Evolutionary conservation across 2,888 invertebrate genomes (phyloP), one percentile per base, ranked within the genome.

Genomic region (Abrostola triplasia): DNA sequence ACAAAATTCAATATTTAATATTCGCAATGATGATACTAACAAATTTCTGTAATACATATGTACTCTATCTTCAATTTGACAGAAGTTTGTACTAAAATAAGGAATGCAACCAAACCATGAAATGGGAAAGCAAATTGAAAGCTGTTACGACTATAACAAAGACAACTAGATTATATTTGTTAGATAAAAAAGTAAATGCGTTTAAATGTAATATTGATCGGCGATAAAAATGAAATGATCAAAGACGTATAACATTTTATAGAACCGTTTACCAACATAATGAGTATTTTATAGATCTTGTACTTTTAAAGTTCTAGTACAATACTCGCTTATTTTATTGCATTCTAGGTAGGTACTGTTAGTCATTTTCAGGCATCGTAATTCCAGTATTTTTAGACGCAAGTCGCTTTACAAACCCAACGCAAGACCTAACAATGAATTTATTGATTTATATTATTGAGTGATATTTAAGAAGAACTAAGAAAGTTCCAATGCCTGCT

Each of bases 71-170:
- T 74, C 69, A 77, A 81, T 76, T 64, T 24, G 24, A 24, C 24
- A 24, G 24, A 24, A n/a, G n/a, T n/a, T n/a, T n/a, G n/a, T n/a
- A n/a, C n/a, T n/a, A n/a, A n/a, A n/a, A n/a, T n/a, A n/a, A n/a
- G n/a, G n/a, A n/a, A n/a, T 69, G 70, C 75, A 68, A 73, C 76
- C 75, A 69, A 67, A 69, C 53, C 57, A 69, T 75, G 66, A 77
- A 84, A 84, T 83, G 82, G 79, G 76, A 83, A 84, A 84, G 80
- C 75, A 82, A 84, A 83, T 84, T 84, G 84, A 86, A 88, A 86
- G 84, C 79, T 58, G 72, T 74, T 72, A 77, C 72, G 70, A 62
- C 63, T 59, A 36, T 66, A 62, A 76, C 76, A 80, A 82, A 84
- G 77, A 82, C 77, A 66, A 77, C 67, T 66, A 77, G 81, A 73